These are phyloP conservation scores for Caenorhabditis sp. DNA, from an alignment of 2,888 invertebrate genomes.

Conservation along the genomic window DNA sequence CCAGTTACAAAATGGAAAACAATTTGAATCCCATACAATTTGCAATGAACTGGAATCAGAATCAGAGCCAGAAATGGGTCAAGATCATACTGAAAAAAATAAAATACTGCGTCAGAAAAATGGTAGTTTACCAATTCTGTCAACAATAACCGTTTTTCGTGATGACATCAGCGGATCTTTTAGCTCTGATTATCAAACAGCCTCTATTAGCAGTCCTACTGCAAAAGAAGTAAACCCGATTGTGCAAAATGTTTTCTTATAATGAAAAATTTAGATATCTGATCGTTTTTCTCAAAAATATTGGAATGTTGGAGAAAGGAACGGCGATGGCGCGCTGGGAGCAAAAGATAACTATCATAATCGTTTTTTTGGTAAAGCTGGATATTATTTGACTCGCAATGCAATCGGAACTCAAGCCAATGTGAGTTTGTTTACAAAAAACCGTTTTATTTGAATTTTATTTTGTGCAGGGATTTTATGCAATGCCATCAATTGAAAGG, in stretches of 20 bases:
- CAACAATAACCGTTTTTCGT: too few relatives aligned
- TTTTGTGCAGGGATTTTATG: constrained; percentile 1
- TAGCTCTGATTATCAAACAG: constrained; percentile 25
- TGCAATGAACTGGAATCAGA: too few relatives aligned
- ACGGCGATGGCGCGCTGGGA: constrained; percentile 7
- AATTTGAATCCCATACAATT: too few relatives aligned
- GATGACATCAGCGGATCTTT: too few relatives aligned
- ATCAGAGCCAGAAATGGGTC: too few relatives aligned
- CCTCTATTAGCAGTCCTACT: constrained; percentile 19
- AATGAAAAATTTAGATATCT: constrained; percentile 11
- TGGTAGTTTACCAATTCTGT: too few relatives aligned
- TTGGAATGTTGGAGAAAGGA: constrained; percentile 16
- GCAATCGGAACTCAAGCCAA: constrained; percentile 16
- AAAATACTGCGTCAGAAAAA: too few relatives aligned
- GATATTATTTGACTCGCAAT: constrained; percentile 24
- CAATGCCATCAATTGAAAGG: constrained; percentile 25
- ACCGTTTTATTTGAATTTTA: neutral
- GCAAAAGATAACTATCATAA: constrained; percentile 41
- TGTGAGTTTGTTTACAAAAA: neutral
- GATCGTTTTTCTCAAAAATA: constrained; percentile 14
- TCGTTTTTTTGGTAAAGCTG: constrained; percentile 44
- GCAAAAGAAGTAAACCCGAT: constrained; percentile 3
- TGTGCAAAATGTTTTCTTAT: neutral
- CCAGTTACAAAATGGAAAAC: neutral
- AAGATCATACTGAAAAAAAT: too few relatives aligned